phyloP scores from a whole-genome alignment of 1,140 invertebrate species.

The Drosophila novamexicana region DNA sequence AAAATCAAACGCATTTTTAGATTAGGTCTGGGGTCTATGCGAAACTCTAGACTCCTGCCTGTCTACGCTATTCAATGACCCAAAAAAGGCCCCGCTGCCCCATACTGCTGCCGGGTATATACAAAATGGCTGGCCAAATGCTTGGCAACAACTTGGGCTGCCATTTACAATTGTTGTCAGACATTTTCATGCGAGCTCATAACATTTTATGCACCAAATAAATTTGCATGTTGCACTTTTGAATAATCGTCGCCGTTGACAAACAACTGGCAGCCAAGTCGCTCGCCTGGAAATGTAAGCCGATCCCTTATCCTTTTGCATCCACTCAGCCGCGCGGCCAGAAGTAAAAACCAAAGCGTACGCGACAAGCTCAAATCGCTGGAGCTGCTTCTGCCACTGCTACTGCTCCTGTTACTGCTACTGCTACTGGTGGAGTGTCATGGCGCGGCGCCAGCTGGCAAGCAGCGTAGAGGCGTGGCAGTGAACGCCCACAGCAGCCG shows the following conservation, averaged over 20 bases:
- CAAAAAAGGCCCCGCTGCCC: background rate
- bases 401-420: background rate
- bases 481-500: constrained; percentile 28
- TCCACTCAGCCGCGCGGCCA: background rate
- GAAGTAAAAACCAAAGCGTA: constrained; percentile 25
- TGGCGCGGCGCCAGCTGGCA: constrained; percentile 71
- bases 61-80: constrained; percentile 5
- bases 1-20: constrained; percentile 1
- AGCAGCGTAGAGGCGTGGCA: constrained; percentile 25
- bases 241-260: constrained; percentile 78
- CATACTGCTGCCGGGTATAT: background rate
- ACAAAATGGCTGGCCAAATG: background rate
- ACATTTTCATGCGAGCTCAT: constrained; percentile 82
- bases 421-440: constrained; percentile 24
- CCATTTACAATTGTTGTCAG: constrained; percentile 74
- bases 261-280: constrained; percentile 76
- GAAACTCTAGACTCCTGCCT: background rate
- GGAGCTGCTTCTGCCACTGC: background rate
- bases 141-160: constrained; percentile 52
- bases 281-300: constrained; percentile 60
- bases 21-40: background rate
- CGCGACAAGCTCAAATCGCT: constrained; percentile 49
- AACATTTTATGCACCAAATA: constrained; percentile 80
- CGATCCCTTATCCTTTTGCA: constrained; percentile 32
- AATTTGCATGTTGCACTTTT: constrained; percentile 83